These are phyloP conservation scores for Circaetus gallicus DNA, from an alignment of 2,113 vertebrate genomes.

Conservation along the genomic window DNA sequence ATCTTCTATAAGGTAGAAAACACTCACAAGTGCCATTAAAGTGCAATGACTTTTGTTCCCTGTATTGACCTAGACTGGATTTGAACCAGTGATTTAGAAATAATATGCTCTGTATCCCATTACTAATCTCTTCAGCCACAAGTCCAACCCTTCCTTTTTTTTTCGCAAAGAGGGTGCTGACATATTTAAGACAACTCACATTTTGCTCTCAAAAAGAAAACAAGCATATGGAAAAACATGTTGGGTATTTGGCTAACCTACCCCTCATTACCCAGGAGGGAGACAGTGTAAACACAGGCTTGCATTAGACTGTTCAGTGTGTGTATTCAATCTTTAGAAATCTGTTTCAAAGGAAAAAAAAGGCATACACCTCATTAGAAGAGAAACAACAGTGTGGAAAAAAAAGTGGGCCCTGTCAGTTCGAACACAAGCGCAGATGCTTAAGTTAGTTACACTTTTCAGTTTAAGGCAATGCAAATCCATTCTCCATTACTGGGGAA, in stretches of 20 bases:
- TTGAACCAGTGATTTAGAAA: conserved; percentile 36
- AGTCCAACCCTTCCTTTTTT: neutral
- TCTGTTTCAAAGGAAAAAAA: conserved; percentile 3
- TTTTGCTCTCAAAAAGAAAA: neutral
- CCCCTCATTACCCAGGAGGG: neutral
- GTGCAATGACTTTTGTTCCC: neutral
- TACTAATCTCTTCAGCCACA: conserved; percentile 34
- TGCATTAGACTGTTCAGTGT: neutral
- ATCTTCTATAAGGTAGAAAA: neutral
- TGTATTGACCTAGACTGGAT: conserved; percentile 5
- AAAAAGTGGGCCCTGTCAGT: neutral
- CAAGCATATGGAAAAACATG: neutral
- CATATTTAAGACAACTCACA: neutral
- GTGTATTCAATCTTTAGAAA: conserved; percentile 24
- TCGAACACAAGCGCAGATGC: neutral
- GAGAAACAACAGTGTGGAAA: conserved; percentile 12
- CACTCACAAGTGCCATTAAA: neutral
- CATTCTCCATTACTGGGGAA: conserved; percentile 10
- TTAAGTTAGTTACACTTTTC: conserved; percentile 54
- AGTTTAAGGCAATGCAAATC: conserved; percentile 59
- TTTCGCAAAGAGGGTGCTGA: neutral
- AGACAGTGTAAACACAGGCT: neutral
- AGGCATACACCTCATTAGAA: conserved; percentile 42
- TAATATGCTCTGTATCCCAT: conserved; percentile 16
- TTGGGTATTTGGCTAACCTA: neutral